These are phyloP conservation scores for Lichenostomus cassidix DNA, from an alignment of 2,113 vertebrate species.

Conservation along the genomic window DNA sequence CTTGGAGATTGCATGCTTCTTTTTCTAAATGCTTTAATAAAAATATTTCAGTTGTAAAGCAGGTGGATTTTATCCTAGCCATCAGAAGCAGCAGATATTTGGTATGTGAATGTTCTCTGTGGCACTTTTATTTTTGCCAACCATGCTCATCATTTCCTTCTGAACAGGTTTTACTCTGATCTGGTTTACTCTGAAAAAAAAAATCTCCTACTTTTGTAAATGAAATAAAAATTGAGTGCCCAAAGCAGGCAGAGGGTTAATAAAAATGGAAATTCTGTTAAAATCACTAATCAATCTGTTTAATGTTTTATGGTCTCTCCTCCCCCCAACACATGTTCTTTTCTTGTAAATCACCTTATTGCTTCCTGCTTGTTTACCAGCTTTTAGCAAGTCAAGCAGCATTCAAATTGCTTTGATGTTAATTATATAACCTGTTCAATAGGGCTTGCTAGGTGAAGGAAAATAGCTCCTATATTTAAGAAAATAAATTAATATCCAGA, in stretches of 20 bases:
- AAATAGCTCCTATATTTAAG: constrained; percentile 30
- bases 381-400: constrained; percentile 55
- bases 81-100: not conserved
- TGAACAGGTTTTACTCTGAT: not conserved
- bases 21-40: not conserved
- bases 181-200: not conserved
- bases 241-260: not conserved
- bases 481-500: constrained; percentile 30
- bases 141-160: not conserved
- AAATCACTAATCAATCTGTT: constrained; percentile 38
- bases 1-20: not conserved
- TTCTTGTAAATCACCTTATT: constrained; percentile 45
- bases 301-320: constrained; percentile 15
- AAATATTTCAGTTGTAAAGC: not conserved
- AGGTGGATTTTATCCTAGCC: not conserved
- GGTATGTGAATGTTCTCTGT: not conserved
- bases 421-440: constrained; percentile 53
- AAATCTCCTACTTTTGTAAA: not conserved
- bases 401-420: constrained; percentile 62
- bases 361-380: constrained; percentile 43
- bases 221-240: not conserved
- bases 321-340: constrained; percentile 32
- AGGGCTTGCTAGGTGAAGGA: constrained; percentile 31
- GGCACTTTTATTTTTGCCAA: not conserved
- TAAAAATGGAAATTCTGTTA: constrained; percentile 17